Percentiles rank a stretch among this genome's conserved stretches.
Conservation (phyloP, 1,140 invertebrate species). For the Limonius californicus region DNA sequence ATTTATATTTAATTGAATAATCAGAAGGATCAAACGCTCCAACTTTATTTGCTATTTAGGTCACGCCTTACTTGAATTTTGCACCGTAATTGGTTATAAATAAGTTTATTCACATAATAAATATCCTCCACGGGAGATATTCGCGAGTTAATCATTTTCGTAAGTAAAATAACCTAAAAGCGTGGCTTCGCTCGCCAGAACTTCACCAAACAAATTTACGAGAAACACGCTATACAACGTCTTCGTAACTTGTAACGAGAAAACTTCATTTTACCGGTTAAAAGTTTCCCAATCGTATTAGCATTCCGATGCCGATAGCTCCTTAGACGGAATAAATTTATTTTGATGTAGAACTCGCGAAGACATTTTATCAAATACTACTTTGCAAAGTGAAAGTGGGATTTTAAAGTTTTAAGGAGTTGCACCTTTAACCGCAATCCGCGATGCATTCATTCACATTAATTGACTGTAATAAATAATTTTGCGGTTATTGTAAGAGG, state of each 20-base stretch:
- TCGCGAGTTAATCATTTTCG: neutral
- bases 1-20: constrained; percentile 7
- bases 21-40: neutral
- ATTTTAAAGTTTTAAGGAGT: too few relatives aligned
- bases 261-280: constrained; percentile 35
- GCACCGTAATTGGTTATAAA: neutral
- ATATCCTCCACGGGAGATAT: neutral
- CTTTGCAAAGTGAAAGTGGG: too few relatives aligned
- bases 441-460: too few relatives aligned
- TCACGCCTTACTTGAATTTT: neutral
- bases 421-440: too few relatives aligned
- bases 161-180: constrained; percentile 19
- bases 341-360: constrained; percentile 5
- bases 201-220: constrained; percentile 29
- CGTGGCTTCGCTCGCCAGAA: constrained; percentile 9
- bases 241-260: constrained; percentile 31
- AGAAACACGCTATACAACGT: constrained; percentile 32
- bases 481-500: too few relatives aligned
- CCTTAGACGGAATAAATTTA: constrained; percentile 23
- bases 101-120: constrained; percentile 1
- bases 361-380: too few relatives aligned
- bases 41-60: neutral
- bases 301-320: constrained; percentile 24
- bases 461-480: too few relatives aligned
- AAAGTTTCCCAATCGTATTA: constrained; percentile 33